phyloP scores from a whole-genome alignment of 2,797 vertebrate species.

The Halcyon badia region DNA sequence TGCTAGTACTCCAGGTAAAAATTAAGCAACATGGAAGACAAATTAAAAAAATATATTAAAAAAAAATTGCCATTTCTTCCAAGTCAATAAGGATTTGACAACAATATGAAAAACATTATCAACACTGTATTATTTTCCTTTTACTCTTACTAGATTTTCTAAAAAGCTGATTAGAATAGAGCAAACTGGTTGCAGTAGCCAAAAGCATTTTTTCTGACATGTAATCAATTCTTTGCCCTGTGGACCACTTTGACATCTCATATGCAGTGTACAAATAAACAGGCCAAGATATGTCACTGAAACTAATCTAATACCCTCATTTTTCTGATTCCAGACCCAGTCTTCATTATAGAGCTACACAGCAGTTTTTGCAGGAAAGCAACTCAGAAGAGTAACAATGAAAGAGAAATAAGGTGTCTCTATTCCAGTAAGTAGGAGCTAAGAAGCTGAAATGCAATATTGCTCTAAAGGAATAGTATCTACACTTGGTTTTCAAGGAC shows the following conservation, averaged over 20 bases:
- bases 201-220: constrained; percentile 11
- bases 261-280: not conserved
- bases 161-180: not conserved
- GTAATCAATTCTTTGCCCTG: constrained; percentile 4
- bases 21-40: not conserved
- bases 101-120: not conserved
- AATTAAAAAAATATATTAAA: not conserved
- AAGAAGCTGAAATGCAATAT: not conserved
- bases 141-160: not conserved
- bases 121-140: not conserved
- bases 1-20: not conserved
- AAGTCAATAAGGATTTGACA: not conserved
- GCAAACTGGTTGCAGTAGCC: not conserved
- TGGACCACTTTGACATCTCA: not conserved
- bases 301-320: not conserved
- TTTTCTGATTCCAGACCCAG: not conserved
- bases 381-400: not conserved
- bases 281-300: not conserved
- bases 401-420: not conserved
- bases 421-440: not conserved
- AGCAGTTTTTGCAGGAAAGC: not conserved
- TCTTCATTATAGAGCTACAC: not conserved
- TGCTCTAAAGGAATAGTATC: not conserved
- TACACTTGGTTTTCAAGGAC: not conserved
- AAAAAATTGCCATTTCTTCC: not conserved